Conservation (phyloP, 2,797 vertebrate genomes). For the Myripristis murdjan region DNA sequence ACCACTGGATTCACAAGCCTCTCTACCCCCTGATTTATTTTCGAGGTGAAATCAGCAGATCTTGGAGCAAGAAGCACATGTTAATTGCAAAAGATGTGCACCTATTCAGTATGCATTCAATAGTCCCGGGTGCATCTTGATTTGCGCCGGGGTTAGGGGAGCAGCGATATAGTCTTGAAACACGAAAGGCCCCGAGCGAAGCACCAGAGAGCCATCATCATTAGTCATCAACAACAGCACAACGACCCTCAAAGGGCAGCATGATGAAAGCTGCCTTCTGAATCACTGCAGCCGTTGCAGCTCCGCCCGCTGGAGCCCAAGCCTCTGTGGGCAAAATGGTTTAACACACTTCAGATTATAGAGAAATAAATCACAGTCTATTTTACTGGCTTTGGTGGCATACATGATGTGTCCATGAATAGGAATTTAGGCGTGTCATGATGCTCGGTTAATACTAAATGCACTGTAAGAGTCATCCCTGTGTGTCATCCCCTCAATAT, state of each 20-base stretch:
- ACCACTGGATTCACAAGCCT: slow-evolving; percentile 1
- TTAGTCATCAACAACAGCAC: slow-evolving; percentile 63
- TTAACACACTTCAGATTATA: slow-evolving; percentile 37
- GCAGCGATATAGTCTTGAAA: slow-evolving; percentile 28
- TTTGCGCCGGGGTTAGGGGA: slow-evolving; percentile 10
- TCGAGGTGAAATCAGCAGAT: too few relatives aligned
- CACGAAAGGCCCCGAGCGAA: slow-evolving; percentile 26
- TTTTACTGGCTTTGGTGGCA: slow-evolving; percentile 20
- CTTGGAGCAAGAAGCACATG: neutral
- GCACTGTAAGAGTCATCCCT: slow-evolving; percentile 31
- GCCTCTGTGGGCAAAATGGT: slow-evolving; percentile 34
- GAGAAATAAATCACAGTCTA: slow-evolving; percentile 33
- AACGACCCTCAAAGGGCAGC: slow-evolving; percentile 36
- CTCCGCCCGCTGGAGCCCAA: slow-evolving; percentile 19
- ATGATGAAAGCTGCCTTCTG: slow-evolving; percentile 53
- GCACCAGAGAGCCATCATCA: slow-evolving; percentile 45
- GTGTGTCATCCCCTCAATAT: slow-evolving; percentile 7
- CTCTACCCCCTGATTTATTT: slow-evolving; percentile 14
- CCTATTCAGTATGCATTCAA: neutral
- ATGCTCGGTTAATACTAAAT: slow-evolving; percentile 34
- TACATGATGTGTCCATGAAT: slow-evolving; percentile 5
- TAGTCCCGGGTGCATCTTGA: slow-evolving; percentile 19
- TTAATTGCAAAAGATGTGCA: slow-evolving; percentile 26
- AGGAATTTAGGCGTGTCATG: slow-evolving; percentile 11
- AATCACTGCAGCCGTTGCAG: slow-evolving; percentile 52